Base-by-base conservation (phyloP, 2,797 vertebrate genomes). In the Rachycentron canadum region DNA sequence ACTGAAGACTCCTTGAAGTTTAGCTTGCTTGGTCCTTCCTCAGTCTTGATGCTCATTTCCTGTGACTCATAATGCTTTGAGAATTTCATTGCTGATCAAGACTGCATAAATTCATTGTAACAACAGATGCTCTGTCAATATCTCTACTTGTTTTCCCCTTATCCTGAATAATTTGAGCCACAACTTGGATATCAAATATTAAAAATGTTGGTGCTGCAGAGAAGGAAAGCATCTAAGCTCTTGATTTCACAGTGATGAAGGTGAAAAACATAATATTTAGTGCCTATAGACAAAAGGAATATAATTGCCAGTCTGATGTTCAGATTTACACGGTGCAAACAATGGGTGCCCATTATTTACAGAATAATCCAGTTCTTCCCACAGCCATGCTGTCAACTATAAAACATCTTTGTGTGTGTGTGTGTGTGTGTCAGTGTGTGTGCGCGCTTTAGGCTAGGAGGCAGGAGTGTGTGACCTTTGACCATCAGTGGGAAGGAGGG, bases 1-100 rank as follows among this genome's bases (percentile, higher is more conserved):
- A 88, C 40, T 55, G 62, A 82, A 56, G 64, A 77, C 66, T 89
- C 80, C 76, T 81, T 63, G 68, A 84, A 72, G 73, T 87, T 82
- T 55, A 32, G 21, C 45, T 79, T 52, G 63, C 64, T 70, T 43
- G 69, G 61, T 82, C 73, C 81, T 86, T 79, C 79, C 82, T 88
- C 66, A 79, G 55, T 72, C 56, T 66, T 73, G 69, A 79, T 2
- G 25, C 60, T 68, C 34, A 62, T 28, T 59, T 41, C 55, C 40
- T 86, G 68, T 23, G 34, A 76, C 63, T 82, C 32, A 40, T 41
- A 36, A 63, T 55, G 66, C 30, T 73, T 26, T 36, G 41, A 68
- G 55, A 73, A 67, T 65, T 69, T 34, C 72, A 69, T 8, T 7
- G n/a, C 36, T n/a, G 45, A 75, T 71, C 17, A 60, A 55, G 5